These are phyloP conservation scores for Alethe diademata DNA, from an alignment of 2,113 vertebrate species.

Conservation along the genomic window DNA sequence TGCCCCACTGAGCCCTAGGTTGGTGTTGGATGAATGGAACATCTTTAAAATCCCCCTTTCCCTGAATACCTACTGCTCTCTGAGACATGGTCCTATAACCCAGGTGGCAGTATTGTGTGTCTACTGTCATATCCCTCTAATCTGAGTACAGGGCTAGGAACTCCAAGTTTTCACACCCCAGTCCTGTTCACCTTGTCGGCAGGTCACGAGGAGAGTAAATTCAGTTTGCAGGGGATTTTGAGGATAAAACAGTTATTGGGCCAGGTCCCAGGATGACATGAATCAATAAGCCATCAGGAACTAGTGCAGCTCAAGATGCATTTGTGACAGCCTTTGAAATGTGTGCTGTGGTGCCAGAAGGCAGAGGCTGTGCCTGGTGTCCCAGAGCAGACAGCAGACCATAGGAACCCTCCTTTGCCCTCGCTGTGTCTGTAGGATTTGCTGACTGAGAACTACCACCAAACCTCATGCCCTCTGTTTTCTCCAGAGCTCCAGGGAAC, in stretches of 20 bases:
- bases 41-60: neutral
- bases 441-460: neutral
- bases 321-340: neutral
- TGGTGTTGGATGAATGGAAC: neutral
- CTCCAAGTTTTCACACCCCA: neutral
- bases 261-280: neutral
- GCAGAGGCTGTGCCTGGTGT: neutral
- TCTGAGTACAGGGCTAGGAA: neutral
- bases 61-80: neutral
- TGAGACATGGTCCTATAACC: neutral
- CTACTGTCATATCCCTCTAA: neutral
- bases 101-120: neutral
- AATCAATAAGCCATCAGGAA: neutral
- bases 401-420: neutral
- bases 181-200: neutral
- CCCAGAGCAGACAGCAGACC: neutral
- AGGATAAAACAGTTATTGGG: neutral
- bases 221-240: neutral
- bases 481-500: slow-evolving; percentile 81
- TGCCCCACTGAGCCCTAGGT: neutral
- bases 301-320: neutral
- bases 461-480: neutral
- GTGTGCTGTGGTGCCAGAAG: neutral
- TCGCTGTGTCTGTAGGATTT: neutral
- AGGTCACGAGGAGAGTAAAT: neutral